phyloP scores from a whole-genome alignment of 1,140 invertebrate genomes.

The Hylyphantes graminicola region DNA sequence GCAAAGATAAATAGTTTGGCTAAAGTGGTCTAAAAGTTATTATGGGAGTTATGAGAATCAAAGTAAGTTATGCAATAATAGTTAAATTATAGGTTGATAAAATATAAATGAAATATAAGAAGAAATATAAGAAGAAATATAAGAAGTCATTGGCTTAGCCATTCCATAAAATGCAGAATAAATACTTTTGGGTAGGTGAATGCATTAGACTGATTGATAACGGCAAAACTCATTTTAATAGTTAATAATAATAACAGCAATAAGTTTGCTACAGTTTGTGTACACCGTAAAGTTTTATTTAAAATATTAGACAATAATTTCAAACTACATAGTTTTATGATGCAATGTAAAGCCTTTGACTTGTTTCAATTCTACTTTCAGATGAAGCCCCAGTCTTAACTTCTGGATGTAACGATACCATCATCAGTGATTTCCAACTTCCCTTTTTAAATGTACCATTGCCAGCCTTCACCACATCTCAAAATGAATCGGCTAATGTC shows the following conservation, averaged over 20 bases:
- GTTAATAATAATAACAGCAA: neutral
- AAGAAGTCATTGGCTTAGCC: too few relatives aligned
- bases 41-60: too few relatives aligned
- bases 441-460: neutral
- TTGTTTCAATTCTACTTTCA: neutral
- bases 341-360: neutral
- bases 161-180: too few relatives aligned
- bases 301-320: neutral
- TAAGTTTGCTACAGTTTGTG: neutral
- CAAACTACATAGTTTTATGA: neutral
- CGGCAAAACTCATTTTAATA: neutral
- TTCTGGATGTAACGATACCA: conserved; percentile 23
- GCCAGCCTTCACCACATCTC: neutral
- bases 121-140: too few relatives aligned
- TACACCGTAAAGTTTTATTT: neutral
- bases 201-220: neutral
- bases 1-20: neutral
- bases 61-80: too few relatives aligned
- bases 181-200: too few relatives aligned
- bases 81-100: too few relatives aligned
- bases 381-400: conserved; percentile 5
- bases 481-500: conserved; percentile 4
- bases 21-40: neutral
- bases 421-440: neutral
- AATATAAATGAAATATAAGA: too few relatives aligned